These are phyloP conservation scores for Chiroxiphia lanceolata DNA, from an alignment of 2,797 vertebrate genomes.

Conservation along the genomic window DNA sequence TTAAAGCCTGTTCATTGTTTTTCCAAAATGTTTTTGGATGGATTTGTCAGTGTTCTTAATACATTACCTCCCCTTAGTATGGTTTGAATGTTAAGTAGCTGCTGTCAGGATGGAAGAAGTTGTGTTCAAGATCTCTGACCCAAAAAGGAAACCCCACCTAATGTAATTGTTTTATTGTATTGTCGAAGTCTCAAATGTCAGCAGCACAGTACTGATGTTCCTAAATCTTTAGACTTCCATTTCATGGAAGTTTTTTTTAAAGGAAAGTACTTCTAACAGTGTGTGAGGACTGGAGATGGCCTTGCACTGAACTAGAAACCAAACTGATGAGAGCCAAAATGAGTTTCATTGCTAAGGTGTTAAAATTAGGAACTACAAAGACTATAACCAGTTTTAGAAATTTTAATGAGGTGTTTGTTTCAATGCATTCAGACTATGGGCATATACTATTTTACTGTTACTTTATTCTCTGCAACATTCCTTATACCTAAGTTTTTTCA, in stretches of 20 bases:
- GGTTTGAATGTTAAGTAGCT: constrained; percentile 8
- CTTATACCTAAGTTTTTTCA: not conserved
- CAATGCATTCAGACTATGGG: not conserved
- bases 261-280: not conserved
- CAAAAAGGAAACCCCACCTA: constrained; percentile 42
- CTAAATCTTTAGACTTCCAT: not conserved
- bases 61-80: not conserved
- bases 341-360: not conserved
- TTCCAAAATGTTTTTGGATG: not conserved
- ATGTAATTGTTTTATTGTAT: constrained; percentile 27
- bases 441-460: not conserved
- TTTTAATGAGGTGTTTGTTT: not conserved
- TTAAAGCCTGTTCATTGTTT: not conserved
- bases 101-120: constrained; percentile 39
- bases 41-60: not conserved
- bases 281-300: not conserved
- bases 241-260: not conserved
- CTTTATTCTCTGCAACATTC: not conserved
- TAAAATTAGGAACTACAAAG: not conserved
- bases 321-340: not conserved
- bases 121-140: not conserved
- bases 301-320: not conserved
- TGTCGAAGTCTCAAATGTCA: constrained; percentile 1
- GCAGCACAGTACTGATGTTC: not conserved
- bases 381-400: not conserved